Percentiles rank a stretch among this genome's conserved stretches.
Evolutionary conservation across 2,888 invertebrate genomes (phyloP).

Genomic region (Lymantria monacha): DNA sequence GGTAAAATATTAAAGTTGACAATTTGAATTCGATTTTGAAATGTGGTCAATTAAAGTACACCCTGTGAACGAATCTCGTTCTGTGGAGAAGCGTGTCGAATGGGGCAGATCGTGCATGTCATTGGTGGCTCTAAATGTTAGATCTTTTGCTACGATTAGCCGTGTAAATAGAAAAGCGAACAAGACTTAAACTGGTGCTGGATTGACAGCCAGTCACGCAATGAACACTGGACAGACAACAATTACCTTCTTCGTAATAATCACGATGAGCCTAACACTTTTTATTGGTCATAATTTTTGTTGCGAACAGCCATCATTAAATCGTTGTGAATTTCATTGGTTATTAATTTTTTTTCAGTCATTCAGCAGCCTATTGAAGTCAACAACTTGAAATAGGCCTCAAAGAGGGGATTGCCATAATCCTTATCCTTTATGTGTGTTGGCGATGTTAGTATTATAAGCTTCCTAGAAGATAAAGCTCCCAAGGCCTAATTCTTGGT

Average conservation of each 20-base stretch:
- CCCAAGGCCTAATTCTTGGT: too few relatives aligned
- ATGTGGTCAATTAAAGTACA: slow-evolving; percentile 11
- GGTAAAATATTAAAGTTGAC: too few relatives aligned
- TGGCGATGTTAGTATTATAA: too few relatives aligned
- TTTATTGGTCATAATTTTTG: background rate
- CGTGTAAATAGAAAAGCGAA: slow-evolving; percentile 57
- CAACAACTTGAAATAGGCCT: too few relatives aligned
- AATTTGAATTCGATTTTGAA: too few relatives aligned
- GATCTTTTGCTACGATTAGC: slow-evolving; percentile 68
- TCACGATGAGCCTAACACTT: background rate
- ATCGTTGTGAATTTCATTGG: too few relatives aligned
- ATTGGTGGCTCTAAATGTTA: slow-evolving; percentile 61
- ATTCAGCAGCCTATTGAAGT: too few relatives aligned
- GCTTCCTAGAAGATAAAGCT: too few relatives aligned
- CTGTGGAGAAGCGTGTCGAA: slow-evolving; percentile 50
- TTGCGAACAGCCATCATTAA: background rate
- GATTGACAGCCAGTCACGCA: background rate
- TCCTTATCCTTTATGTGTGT: too few relatives aligned
- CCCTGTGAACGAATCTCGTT: slow-evolving; percentile 40
- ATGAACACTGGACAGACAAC: background rate
- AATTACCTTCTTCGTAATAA: background rate
- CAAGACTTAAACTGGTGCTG: slow-evolving; percentile 23
- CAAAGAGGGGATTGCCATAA: too few relatives aligned
- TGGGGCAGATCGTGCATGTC: slow-evolving; percentile 64
- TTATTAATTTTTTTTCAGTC: too few relatives aligned